These are phyloP conservation scores for Cranoglanis bouderius DNA, from an alignment of 2,113 vertebrate genomes.

Conservation along the genomic window DNA sequence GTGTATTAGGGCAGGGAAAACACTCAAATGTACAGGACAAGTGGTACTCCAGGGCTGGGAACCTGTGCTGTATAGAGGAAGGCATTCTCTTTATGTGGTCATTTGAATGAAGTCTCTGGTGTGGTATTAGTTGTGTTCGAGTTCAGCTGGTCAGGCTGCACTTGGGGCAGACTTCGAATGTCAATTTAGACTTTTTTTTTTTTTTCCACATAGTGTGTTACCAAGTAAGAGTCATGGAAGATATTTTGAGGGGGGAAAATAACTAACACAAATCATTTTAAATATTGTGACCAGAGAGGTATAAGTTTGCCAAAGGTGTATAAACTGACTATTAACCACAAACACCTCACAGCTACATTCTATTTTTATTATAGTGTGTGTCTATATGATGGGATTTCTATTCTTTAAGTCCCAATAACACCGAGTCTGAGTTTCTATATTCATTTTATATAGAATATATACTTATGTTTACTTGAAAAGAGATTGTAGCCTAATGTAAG, in stretches of 20 bases:
- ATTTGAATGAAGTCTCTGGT: neutral
- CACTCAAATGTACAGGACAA: no score
- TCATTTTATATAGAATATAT: neutral
- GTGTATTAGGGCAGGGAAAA: no score
- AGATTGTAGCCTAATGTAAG: neutral
- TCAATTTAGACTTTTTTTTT: no score
- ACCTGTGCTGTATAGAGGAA: no score
- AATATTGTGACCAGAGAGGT: no score
- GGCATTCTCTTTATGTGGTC: neutral
- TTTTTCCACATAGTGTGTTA: no score
- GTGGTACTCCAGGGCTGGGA: no score
- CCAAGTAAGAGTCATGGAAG: neutral
- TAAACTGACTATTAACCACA: neutral
- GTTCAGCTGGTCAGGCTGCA: neutral
- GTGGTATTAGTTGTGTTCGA: neutral
- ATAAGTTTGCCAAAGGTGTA: neutral
- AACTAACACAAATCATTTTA: no score
- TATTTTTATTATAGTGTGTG: neutral
- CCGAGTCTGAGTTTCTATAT: neutral
- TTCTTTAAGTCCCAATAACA: neutral
- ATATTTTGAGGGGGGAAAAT: neutral
- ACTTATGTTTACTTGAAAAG: neutral
- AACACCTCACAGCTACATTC: no score
- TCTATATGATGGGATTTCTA: neutral
- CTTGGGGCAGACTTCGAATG: neutral